Base-by-base conservation (phyloP, 1,140 invertebrate species). In the Drosophila ficusphila region DNA sequence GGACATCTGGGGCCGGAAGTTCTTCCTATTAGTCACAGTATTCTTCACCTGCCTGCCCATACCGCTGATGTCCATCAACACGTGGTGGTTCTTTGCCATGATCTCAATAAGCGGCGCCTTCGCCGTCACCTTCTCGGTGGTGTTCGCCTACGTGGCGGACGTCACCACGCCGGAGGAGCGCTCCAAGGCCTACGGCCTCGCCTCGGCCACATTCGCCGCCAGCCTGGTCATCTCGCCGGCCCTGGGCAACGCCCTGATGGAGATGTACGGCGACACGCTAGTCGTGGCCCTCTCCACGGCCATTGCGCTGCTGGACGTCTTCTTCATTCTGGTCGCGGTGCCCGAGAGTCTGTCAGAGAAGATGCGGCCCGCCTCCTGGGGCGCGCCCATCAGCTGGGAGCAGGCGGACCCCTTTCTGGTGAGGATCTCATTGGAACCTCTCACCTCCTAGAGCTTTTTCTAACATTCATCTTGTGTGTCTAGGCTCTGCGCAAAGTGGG, bases 1-100 rank as follows among this genome's bases (percentile, higher is more conserved):
- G 7, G 99, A 99, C 92, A 96, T 99, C 27, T 99, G 98, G 97
- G 99, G 99, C 36, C 94, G 98, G 76, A 99, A 99, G 92, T 96
- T 99, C 91, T 99, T 99, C 93, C 94, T 99, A 49, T 94, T 99
- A 58, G 95, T 99, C 71, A 99, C 99, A 47, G 99, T 99, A 74
- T 98, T 99, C 92, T 99, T 99, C 93, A 99, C 99, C 4, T 99
- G 99, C 93, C 96, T 97, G 67, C 99, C 99, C 33, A 99, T 99
- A 91, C 99, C 99, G 48, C 94, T 99, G 48, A 99, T 99, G 97
- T 98, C 97, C 90, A 96, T 99, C 89, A 99, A 99, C 93, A 98
- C 98, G 46, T 99, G 98, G 97, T 99, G 98, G 98, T 99, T 99
- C 92, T 99, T 99, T 93, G 98, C 98, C 44, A 98, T 99, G 96